phyloP scores from a whole-genome alignment of 1,140 invertebrate genomes.

The Reticulitermes speratus region DNA sequence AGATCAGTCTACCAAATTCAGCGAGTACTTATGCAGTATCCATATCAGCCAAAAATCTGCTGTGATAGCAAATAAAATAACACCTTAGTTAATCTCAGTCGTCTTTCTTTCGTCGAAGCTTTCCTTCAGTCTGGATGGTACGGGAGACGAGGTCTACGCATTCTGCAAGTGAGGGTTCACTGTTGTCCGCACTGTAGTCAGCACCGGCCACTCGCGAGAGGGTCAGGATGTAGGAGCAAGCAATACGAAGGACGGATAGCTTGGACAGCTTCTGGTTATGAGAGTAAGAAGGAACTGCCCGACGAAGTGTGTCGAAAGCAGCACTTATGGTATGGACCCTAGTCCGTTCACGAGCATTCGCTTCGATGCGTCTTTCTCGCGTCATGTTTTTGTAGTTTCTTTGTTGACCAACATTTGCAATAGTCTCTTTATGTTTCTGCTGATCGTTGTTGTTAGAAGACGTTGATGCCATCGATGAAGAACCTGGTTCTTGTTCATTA shows the following conservation, averaged over 20 bases:
- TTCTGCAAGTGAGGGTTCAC: conserved; percentile 59
- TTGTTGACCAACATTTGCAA: conserved; percentile 53
- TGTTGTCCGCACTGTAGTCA: conserved; percentile 57
- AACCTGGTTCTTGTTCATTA: conserved; percentile 23
- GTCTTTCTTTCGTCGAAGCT: conserved; percentile 82
- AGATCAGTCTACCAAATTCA: no score
- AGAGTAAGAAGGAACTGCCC: conserved; percentile 84
- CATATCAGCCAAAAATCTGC: no score
- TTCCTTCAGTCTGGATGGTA: conserved; percentile 90
- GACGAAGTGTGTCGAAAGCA: conserved; percentile 85
- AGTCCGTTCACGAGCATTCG: conserved; percentile 88
- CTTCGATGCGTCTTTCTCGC: conserved; percentile 84
- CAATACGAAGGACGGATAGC: conserved; percentile 85
- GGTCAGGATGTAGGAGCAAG: conserved; percentile 87
- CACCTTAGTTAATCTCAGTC: conserved; percentile 48
- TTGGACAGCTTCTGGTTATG: conserved; percentile 92
- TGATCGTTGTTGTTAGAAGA: conserved; percentile 25
- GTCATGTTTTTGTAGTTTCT: conserved; percentile 96
- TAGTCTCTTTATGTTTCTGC: not conserved
- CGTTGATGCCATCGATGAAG: conserved; percentile 21
- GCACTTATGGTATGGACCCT: conserved; percentile 93
- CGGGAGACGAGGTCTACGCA: conserved; percentile 83
- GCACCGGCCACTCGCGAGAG: conserved; percentile 67
- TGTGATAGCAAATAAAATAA: no score
- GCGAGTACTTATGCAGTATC: no score